A percentile compares a stretch with the other conserved stretches of the same genome.
Conservation (phyloP, 2,888 invertebrate genomes). For the Calliphora vomitoria region DNA sequence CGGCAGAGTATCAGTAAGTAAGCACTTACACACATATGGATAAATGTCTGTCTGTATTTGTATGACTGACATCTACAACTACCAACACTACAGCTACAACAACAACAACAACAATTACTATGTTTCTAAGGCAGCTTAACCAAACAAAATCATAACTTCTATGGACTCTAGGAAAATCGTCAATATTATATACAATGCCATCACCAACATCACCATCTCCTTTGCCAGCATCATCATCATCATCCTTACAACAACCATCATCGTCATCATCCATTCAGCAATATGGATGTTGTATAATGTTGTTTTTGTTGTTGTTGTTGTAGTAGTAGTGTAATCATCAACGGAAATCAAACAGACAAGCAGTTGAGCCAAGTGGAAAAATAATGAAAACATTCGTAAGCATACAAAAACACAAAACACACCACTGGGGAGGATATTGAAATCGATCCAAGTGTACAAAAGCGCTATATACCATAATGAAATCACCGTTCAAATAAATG, state of each 20-base stretch:
- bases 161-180: conserved; percentile 47
- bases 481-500: conserved; percentile 66
- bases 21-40: not conserved
- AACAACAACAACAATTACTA: conserved; percentile 47
- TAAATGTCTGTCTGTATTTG: conserved; percentile 46
- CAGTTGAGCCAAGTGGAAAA: conserved; percentile 83
- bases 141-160: conserved; percentile 62
- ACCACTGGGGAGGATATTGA: conserved; percentile 78
- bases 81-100: conserved; percentile 52
- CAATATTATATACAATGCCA: conserved; percentile 61
- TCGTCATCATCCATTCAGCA: conserved; percentile 57
- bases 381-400: conserved; percentile 83
- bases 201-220: conserved; percentile 34
- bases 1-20: conserved; percentile 30
- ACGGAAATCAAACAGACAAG: conserved; percentile 83
- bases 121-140: conserved; percentile 70
- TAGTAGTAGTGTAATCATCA: conserved; percentile 76
- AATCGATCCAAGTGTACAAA: conserved; percentile 78
- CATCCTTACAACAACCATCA: conserved; percentile 44
- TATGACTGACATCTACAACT: conserved; percentile 64
- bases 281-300: not conserved
- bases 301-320: conserved; percentile 18
- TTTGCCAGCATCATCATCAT: conserved; percentile 29
- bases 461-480: conserved; percentile 67
- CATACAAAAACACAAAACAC: conserved; percentile 65